Base-by-base conservation (phyloP, 2,797 vertebrate genomes). In the Darevskia mixta region DNA sequence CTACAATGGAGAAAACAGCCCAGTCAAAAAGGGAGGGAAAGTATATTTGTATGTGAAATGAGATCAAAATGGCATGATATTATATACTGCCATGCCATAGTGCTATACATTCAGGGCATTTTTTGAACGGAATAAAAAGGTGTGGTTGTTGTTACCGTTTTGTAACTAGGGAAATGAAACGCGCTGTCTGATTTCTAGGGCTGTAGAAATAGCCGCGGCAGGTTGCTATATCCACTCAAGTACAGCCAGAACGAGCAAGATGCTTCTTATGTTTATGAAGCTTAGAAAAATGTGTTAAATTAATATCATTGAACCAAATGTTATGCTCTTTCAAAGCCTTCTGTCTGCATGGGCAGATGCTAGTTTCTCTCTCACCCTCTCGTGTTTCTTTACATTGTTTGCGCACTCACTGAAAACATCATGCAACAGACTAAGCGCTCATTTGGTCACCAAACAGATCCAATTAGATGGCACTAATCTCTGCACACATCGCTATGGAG, bases 281-380 rank as follows among this genome's bases (percentile, higher is more conserved):
- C 6, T 32, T 91, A 71, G 10, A 86, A 83, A 86, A 92, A 90
- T 32, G 2, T 45, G 18, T 13, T 66, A 75, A 91, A 67, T 2
- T 82, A 29, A 11, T 86, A 82, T 94, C 1, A 71, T 43, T 91
- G 23, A 67, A 79, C 1, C 8, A 77, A 85, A 13, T 49, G 15
- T n/a, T 93, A 23, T 10, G 2, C 43, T 83, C 67, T 41, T 88
- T 87, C 89, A 89, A 92, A 90, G 49, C 20, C 17, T 43, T 92
- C 43, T 90, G 0, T 75, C 23, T 89, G 32, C 9, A 1, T 87
- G 18, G 38, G 25, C 49, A 89, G n/a, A 78, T 79, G 29, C 79
- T 55, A 1, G 32, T 11, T n/a, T 88, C 82, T 92, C 55, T n/a
- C 10, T 58, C 79, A 67, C 88, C 20, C 8, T 18, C 72, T 27